Conservation (phyloP, 1,140 invertebrate genomes). For the Pseudoatta argentina region DNA sequence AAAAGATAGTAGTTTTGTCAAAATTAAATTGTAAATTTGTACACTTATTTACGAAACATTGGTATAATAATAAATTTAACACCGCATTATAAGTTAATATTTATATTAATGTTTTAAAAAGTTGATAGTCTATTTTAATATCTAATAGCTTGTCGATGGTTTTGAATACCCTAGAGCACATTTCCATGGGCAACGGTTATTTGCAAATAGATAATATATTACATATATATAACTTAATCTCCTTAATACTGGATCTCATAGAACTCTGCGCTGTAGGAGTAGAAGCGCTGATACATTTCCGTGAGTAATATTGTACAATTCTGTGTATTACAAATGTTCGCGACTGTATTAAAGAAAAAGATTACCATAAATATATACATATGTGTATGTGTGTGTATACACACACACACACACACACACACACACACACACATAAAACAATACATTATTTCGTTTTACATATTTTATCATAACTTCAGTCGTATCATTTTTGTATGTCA, state of each 20-base stretch:
- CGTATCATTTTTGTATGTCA: slow-evolving; percentile 10
- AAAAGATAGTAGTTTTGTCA: not conserved
- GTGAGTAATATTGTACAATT: slow-evolving; percentile 32
- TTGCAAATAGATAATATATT: slow-evolving; percentile 1
- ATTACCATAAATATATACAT: not conserved
- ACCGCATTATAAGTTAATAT: not conserved
- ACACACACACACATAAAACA: slow-evolving; percentile 12
- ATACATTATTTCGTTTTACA: not conserved
- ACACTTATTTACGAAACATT: not conserved
- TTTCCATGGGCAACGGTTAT: slow-evolving; percentile 5
- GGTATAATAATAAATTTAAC: slow-evolving; percentile 4
- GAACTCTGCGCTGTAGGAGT: slow-evolving; percentile 22
- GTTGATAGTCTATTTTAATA: not conserved
- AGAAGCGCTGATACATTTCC: slow-evolving; percentile 45
- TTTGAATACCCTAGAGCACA: slow-evolving; percentile 19
- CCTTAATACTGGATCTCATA: slow-evolving; percentile 75
- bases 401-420: slow-evolving; percentile 3
- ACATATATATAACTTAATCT: slow-evolving; percentile 67
- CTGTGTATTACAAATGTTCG: slow-evolving; percentile 14
- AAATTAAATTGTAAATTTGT: not conserved
- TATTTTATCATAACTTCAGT: not conserved
- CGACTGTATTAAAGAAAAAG: slow-evolving; percentile 32
- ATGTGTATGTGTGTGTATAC: too few species aligned
- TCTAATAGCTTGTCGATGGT: not conserved
- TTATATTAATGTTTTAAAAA: not conserved